A percentile compares a stretch with the other conserved stretches of the same genome.
phyloP scores from a whole-genome alignment of 2,113 vertebrate species.

The Percina caprodes region DNA sequence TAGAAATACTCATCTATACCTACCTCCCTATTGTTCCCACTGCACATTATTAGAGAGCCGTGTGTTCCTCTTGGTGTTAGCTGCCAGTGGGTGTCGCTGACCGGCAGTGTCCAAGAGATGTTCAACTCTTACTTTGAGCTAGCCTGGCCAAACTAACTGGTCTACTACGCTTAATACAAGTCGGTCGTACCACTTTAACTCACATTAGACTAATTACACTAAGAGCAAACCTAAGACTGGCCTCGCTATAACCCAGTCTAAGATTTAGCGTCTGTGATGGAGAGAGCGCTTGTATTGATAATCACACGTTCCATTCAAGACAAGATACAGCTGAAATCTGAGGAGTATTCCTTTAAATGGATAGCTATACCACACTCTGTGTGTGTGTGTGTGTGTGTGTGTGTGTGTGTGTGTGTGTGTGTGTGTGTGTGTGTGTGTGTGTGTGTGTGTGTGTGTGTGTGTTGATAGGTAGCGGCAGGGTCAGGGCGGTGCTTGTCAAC shows the following conservation, averaged over 20 bases:
- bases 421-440: not conserved
- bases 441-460: conserved; percentile 2
- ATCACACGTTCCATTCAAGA: not conserved
- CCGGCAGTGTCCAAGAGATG: not conserved
- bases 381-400: not conserved
- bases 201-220: not conserved
- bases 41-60: not conserved
- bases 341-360: conserved; percentile 32
- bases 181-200: not conserved
- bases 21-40: not conserved
- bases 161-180: not conserved
- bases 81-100: not conserved
- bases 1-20: not conserved
- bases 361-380: not conserved
- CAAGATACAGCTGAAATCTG: conserved; percentile 4
- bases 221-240: not conserved
- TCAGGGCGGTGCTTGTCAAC: conserved; percentile 61
- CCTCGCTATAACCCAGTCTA: not conserved
- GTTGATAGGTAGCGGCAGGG: conserved; percentile 14
- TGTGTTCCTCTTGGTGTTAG: not conserved
- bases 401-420: not conserved
- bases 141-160: too few species aligned
- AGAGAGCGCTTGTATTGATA: not conserved
- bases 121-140: not conserved
- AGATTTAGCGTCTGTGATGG: accelerated